Evolutionary conservation across 2,888 invertebrate genomes (phyloP).

Genomic region (Iselma pallidipennis): DNA sequence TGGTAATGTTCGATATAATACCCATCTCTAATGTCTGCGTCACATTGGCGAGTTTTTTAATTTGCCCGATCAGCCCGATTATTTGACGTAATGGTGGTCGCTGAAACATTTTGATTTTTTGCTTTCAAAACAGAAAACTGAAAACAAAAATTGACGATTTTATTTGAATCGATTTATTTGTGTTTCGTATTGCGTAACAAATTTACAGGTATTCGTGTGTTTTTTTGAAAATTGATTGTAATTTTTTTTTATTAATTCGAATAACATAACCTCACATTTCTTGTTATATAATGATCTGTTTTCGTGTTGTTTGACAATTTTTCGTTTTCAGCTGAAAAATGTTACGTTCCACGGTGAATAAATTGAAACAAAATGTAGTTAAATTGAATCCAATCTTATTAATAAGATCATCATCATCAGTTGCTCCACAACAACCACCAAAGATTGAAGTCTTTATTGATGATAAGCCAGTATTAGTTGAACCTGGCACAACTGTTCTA

Average conservation of each 20-base stretch:
- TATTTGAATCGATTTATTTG: no score
- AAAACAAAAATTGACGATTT: no score
- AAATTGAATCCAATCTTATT: not conserved
- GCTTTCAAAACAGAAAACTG: no score
- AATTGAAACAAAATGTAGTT: not conserved
- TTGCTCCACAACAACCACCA: conserved; percentile 53
- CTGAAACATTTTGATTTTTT: no score
- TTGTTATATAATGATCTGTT: not conserved
- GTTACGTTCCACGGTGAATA: not conserved
- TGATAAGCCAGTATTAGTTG: conserved; percentile 91
- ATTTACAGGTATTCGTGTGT: not conserved
- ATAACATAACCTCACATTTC: not conserved
- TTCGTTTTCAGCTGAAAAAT: not conserved
- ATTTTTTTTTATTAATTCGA: not conserved
- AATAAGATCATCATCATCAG: not conserved
- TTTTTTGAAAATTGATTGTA: not conserved
- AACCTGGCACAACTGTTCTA: conserved; percentile 95
- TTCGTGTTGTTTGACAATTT: not conserved
- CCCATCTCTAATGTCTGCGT: no score
- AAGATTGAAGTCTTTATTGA: conserved; percentile 96
- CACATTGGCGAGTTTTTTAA: no score
- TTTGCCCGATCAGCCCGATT: no score
- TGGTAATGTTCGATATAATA: no score
- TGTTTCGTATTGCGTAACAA: no score
- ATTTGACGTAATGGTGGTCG: no score